Base-by-base conservation (phyloP, 2,888 invertebrate species). In the Heliconius ismenius region DNA sequence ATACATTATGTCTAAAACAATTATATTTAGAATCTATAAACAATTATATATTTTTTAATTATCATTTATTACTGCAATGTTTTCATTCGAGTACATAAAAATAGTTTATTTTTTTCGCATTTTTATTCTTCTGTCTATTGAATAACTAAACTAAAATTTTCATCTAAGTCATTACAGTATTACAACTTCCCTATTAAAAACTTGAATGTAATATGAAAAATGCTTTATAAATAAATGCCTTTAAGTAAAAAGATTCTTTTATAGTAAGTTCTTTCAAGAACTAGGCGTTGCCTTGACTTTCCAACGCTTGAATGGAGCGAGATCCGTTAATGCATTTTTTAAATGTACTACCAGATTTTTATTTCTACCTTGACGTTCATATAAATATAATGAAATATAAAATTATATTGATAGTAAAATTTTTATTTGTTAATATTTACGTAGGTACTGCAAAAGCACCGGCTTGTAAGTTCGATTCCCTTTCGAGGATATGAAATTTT, bases 301-400 rank as follows among this genome's bases (percentile, higher is more conserved):
- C 68, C 49, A 49, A 68, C 36, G 49, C 49, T 0, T 26, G 68
- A 68, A 43, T 49, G 49, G 24, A 65, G 32, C 36, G 65, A 39
- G 21, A 65, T 65, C 36, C 26, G 26, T 26, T 26, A 49, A 49
- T 68, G 68, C 43, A 26, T 43, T 68, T 67, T 64, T 68, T 68
- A 49, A 68, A 26, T 49, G 26, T 49, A 68, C 43, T 49, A 68
- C 68, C 49, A 26, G 43, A 26, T 68, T 68, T 26, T 49, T 18
- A 26, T 49, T 6, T 18, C 28, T 24, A 49, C 68, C 43, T 68
- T 68, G 68, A 9, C 24, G 15, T 26, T 68, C 15, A 18, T 43
- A 24, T 49, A 68, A 49, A 18, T 43, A 26, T 49, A 21, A 49
- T 18, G 7, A 49, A 21, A 49, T 18, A 49, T 49, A 21, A 49